These are phyloP conservation scores for Picus viridis DNA, from an alignment of 2,797 vertebrate species.

Conservation along the genomic window DNA sequence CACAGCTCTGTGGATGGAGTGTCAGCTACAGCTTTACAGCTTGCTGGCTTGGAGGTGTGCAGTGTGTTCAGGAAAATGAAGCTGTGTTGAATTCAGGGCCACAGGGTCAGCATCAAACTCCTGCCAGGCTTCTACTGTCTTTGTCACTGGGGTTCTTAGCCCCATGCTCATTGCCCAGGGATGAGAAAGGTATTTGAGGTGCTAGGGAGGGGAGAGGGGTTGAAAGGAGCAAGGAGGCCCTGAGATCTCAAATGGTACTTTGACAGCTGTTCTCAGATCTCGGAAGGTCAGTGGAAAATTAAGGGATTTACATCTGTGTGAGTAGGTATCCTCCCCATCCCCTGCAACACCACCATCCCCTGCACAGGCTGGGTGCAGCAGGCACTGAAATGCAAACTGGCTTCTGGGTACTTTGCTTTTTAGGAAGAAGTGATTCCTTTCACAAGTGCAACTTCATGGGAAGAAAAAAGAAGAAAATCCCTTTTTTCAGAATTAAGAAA, in stretches of 20 bases:
- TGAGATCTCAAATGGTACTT: background rate
- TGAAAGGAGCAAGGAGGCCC: background rate
- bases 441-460: background rate
- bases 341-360: background rate
- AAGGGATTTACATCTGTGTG: background rate
- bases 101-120: rapidly evolving
- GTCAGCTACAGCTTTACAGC: background rate
- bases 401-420: background rate
- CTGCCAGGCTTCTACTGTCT: background rate
- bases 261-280: background rate
- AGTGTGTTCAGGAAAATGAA: background rate
- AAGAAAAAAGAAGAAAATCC: background rate
- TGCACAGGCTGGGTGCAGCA: rapidly evolving
- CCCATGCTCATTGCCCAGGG: background rate
- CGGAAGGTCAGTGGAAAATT: background rate
- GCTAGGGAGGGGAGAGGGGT: background rate
- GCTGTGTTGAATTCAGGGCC: background rate
- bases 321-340: background rate
- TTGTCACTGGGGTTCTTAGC: background rate
- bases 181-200: background rate
- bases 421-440: background rate
- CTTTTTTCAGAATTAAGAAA: background rate
- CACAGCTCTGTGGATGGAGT: rapidly evolving
- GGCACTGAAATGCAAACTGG: background rate
- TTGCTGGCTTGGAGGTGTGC: background rate